phyloP scores from a whole-genome alignment of 2,113 vertebrate genomes.

The Chaenogobius annularis region DNA sequence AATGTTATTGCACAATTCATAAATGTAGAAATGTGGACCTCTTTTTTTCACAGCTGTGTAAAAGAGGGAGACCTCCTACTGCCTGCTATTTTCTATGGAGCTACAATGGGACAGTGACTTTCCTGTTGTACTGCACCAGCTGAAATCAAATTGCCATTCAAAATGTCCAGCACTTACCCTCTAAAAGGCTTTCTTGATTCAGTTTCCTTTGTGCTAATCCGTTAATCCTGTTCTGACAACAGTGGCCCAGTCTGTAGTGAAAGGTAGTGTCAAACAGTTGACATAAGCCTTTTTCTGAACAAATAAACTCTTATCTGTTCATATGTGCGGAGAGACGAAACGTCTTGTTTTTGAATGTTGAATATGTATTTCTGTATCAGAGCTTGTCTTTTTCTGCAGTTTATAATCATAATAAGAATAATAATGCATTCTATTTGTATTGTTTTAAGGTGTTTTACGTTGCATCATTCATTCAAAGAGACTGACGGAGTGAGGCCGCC shows the following conservation, averaged over 20 bases:
- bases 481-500: no score
- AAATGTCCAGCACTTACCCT: neutral
- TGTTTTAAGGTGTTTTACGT: no score
- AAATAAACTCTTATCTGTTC: neutral
- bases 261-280: constrained; percentile 6
- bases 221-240: constrained; percentile 4
- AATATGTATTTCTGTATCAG: neutral
- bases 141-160: constrained; percentile 6
- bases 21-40: neutral
- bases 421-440: no score
- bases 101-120: neutral
- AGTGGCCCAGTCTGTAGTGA: constrained; percentile 3
- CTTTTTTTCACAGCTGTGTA: neutral
- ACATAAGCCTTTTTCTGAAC: constrained; percentile 5
- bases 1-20: no score
- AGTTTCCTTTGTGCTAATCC: constrained; percentile 2
- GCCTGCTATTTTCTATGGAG: neutral
- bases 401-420: no score
- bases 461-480: no score
- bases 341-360: neutral
- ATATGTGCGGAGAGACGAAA: neutral
- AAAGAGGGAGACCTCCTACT: neutral
- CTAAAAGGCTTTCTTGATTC: constrained; percentile 4
- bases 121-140: neutral
- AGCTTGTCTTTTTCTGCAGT: neutral